Percentiles rank a stretch among this genome's conserved stretches.
Conservation (phyloP, 2,113 vertebrate genomes). For the Natator depressus region DNA sequence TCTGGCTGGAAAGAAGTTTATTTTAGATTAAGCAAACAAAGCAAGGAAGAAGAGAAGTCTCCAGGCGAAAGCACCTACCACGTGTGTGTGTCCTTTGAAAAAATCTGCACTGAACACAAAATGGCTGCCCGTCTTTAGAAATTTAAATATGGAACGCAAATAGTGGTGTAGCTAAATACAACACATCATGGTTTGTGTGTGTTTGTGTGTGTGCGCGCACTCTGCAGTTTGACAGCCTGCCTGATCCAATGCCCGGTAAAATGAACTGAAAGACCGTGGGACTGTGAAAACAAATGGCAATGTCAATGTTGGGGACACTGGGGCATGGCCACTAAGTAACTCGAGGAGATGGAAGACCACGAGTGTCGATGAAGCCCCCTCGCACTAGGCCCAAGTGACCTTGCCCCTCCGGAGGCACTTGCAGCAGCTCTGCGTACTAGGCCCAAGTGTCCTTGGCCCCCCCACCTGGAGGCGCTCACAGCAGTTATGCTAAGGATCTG, state of each 20-base stretch:
- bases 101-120: background rate
- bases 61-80: rapidly evolving
- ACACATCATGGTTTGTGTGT: background rate
- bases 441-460: too few relatives aligned
- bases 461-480: too few relatives aligned
- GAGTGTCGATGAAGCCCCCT: too few relatives aligned
- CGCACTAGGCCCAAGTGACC: too few relatives aligned
- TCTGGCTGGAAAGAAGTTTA: background rate
- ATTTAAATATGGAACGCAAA: background rate
- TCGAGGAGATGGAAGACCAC: too few relatives aligned
- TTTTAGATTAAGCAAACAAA: background rate
- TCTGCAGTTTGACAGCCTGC: background rate
- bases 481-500: too few relatives aligned
- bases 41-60: background rate
- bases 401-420: too few relatives aligned
- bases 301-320: background rate
- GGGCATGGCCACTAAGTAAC: too few relatives aligned
- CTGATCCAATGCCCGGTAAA: background rate
- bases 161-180: background rate
- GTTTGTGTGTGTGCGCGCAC: background rate
- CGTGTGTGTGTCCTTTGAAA: background rate
- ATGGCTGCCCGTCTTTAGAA: background rate
- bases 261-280: background rate
- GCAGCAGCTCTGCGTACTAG: too few relatives aligned
- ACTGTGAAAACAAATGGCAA: background rate